Conservation (phyloP, 2,797 vertebrate species). For the Clarias fuscus region DNA sequence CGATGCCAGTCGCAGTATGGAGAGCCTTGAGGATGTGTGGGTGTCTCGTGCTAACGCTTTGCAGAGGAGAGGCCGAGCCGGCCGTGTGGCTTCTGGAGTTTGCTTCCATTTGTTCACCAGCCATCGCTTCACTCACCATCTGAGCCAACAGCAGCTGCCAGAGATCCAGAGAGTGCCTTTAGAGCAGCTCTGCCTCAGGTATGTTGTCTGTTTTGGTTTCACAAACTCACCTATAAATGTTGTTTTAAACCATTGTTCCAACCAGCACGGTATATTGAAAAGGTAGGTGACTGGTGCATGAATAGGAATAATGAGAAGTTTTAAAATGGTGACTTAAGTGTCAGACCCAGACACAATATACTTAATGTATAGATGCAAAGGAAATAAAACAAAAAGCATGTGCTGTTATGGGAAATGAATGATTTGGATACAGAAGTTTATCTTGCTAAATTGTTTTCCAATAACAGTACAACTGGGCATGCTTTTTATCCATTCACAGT, state of each 20-base stretch:
- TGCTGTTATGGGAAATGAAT: not conserved
- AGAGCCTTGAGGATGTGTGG: constrained; percentile 95
- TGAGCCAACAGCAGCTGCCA: constrained; percentile 89
- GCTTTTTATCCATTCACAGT: not conserved
- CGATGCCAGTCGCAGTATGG: constrained; percentile 94
- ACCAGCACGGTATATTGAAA: not conserved
- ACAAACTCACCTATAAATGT: not conserved
- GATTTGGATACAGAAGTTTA: too few species aligned
- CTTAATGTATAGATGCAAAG: not conserved
- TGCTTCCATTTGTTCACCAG: constrained; percentile 98
- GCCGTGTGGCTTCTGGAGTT: constrained; percentile 91
- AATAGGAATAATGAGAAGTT: not conserved
- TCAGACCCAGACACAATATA: not conserved
- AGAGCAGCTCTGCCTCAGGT: constrained; percentile 91
- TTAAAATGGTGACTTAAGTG: not conserved
- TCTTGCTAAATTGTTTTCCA: not conserved
- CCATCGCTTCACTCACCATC: constrained; percentile 88
- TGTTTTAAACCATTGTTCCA: not conserved
- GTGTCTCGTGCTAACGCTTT: constrained; percentile 92
- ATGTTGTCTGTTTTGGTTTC: not conserved
- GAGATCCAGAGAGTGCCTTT: constrained; percentile 95
- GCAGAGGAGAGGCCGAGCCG: constrained; percentile 92
- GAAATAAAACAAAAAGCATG: not conserved
- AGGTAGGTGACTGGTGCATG: not conserved
- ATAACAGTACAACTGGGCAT: not conserved